Evolutionary conservation across 2,888 invertebrate species (phyloP).

Genomic region (Oligia latruncula): DNA sequence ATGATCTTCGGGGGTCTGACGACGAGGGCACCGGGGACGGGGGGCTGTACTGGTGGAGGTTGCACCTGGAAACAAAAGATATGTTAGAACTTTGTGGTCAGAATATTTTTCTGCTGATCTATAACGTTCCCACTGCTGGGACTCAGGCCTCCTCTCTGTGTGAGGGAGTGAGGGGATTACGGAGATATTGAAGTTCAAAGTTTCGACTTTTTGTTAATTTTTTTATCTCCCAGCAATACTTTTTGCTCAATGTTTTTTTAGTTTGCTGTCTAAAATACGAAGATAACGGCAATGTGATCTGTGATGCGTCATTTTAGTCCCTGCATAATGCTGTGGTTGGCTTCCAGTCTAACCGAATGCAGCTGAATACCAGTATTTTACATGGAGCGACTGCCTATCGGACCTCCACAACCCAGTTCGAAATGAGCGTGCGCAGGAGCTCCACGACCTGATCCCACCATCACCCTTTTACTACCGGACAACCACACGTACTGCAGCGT

Average conservation of each 20-base stretch:
- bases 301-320: background rate
- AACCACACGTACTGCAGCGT: too few relatives aligned
- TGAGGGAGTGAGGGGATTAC: too few relatives aligned
- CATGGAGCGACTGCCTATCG: background rate
- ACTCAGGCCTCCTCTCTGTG: too few relatives aligned
- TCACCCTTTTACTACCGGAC: too few relatives aligned
- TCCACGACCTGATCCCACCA: too few relatives aligned
- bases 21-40: slow-evolving; percentile 72
- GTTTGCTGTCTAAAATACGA: background rate
- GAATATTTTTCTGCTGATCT: background rate
- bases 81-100: background rate
- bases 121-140: too few relatives aligned
- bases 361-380: background rate
- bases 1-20: slow-evolving; percentile 79
- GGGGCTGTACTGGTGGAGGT: slow-evolving; percentile 74
- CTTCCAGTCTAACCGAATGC: background rate
- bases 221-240: background rate
- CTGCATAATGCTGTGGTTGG: background rate
- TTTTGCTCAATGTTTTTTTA: background rate
- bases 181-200: too few relatives aligned
- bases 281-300: background rate
- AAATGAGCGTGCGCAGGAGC: background rate
- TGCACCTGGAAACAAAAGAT: slow-evolving; percentile 73
- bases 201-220: too few relatives aligned
- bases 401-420: background rate